phyloP scores from a whole-genome alignment of 1,140 invertebrate species.

The Campoletis sonorensis region DNA sequence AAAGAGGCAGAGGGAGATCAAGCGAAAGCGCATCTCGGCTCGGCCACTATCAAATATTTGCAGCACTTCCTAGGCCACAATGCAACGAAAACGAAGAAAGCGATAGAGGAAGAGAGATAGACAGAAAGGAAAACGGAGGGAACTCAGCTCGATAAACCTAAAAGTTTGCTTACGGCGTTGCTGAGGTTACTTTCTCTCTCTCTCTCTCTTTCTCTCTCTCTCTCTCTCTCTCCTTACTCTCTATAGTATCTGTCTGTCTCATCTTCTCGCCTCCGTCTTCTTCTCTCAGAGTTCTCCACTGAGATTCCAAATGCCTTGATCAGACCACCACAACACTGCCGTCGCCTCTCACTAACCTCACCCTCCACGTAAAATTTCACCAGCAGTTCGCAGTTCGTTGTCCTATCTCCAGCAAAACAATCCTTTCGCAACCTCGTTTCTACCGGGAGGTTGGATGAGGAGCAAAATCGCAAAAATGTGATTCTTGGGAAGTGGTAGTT shows the following conservation, averaged over 20 bases:
- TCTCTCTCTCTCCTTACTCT: too few relatives aligned
- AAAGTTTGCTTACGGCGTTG: conserved; percentile 70
- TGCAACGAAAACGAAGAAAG: conserved; percentile 36
- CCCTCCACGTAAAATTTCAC: conserved; percentile 49
- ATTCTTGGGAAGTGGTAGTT: not conserved
- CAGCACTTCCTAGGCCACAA: conserved; percentile 64
- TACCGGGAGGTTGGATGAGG: not conserved
- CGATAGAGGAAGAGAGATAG: not conserved
- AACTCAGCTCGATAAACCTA: conserved; percentile 66
- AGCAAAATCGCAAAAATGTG: conserved; percentile 14
- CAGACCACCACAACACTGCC: conserved; percentile 42
- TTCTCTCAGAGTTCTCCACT: conserved; percentile 43
- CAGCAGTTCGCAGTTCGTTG: conserved; percentile 32
- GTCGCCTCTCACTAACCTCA: conserved; percentile 51
- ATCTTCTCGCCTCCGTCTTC: conserved; percentile 49
- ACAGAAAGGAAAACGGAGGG: conserved; percentile 29
- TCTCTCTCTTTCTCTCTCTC: conserved; percentile 44
- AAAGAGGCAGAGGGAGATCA: conserved; percentile 40
- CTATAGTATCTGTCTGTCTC: conserved; percentile 46
- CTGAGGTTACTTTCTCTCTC: conserved; percentile 52
- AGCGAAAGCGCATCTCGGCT: conserved; percentile 43
- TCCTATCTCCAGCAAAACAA: conserved; percentile 45
- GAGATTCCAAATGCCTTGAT: conserved; percentile 51
- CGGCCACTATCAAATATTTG: conserved; percentile 70
- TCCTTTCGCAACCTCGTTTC: conserved; percentile 46